Evolutionary conservation across 2,113 vertebrate species (phyloP), one percentile per base, ranked within the genome.

Genomic region (Pandion haliaetus): DNA sequence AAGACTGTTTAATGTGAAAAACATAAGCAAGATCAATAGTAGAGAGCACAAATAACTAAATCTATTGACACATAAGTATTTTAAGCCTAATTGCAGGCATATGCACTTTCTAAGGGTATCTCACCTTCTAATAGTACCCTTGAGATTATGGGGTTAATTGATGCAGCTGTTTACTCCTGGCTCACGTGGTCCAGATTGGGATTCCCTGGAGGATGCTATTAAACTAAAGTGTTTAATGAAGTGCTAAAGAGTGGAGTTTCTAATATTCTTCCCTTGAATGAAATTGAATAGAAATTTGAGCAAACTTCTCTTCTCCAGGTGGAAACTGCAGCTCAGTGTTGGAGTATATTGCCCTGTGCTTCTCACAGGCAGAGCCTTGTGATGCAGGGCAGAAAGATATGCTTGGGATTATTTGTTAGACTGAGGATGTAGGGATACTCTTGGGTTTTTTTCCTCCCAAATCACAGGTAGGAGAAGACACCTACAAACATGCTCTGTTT

Each of bases 111-210:
- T 97, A 95, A 98, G 99, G 98, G 98, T 98, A 98, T 98, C 98
- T 98, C 93, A 98, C 97, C 95, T 97, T 96, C 98, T 99, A 98
- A 99, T 98, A 98, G 98, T 96, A 94, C 99, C 98, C 98, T 45
- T 49, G 98, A 98, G 98, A 98, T 95, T 82, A 96, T 88, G 95
- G 98, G 98, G 98, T 99, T 99, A 99, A 99, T 99, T 98, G 99
- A 99, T 98, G 98, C 98, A 99, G 99, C 99, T 99, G 99, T 98
- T 99, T 99, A 99, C 98, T 98, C 98, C 98, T 98, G 97, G 97
- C 98, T 98, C 99, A 98, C 97, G 91, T 97, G 97, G 98, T 96
- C 97, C 92, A 93, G 98, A 98, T 97, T 97, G 95, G 93, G 86
- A 98, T 98, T 99, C 99, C 99, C 98, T 34, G 55, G 98, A 98